Base-by-base conservation (phyloP, 2,797 vertebrate genomes). In the Sandelia bainsii region DNA sequence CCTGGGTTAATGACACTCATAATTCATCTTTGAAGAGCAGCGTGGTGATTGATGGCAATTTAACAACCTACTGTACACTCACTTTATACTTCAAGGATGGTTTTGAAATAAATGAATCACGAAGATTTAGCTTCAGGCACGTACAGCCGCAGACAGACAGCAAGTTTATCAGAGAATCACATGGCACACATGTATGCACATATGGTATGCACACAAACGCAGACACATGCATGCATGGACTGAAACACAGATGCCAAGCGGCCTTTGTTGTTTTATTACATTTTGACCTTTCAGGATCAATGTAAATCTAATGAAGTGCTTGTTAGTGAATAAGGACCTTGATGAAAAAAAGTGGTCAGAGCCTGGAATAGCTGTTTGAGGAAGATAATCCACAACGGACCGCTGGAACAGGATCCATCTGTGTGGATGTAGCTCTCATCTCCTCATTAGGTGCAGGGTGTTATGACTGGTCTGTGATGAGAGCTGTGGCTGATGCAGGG, bases 391-490 rank as follows among this genome's bases (percentile, higher is more conserved):
- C 73, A 66, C 76, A 65, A 42, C 34, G 71, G 82, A 58, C 70
- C 73, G 74, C 76, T 75, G 89, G 86, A 89, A 93, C 62, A 88
- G 93, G 93, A 93, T 91, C 91, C 93, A 93, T 88, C 93, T 93
- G 91, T 80, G 83, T 92, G 93, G 93, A 92, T 92, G 90, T 91
- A 77, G 81, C 91, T 87, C 89, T 93, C 93, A 92, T 89, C 92
- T 90, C 90, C 89, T 92, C 91, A 63, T 92, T 91, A 91, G 64
- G 70, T 48, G 11, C 72, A 63, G 88, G 82, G 81, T 73, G 84
- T 84, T 72, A 85, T 63, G 79, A 61, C 78, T 65, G 83, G 85
- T 88, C 87, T 77, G 90, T 81, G 91, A 80, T 91, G 90, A 92
- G 88, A 91, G 89, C 72, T 85, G 76, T 4, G 44, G 50, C 66